Conservation (phyloP, 2,888 invertebrate genomes). For the Drosophila greeni region DNA sequence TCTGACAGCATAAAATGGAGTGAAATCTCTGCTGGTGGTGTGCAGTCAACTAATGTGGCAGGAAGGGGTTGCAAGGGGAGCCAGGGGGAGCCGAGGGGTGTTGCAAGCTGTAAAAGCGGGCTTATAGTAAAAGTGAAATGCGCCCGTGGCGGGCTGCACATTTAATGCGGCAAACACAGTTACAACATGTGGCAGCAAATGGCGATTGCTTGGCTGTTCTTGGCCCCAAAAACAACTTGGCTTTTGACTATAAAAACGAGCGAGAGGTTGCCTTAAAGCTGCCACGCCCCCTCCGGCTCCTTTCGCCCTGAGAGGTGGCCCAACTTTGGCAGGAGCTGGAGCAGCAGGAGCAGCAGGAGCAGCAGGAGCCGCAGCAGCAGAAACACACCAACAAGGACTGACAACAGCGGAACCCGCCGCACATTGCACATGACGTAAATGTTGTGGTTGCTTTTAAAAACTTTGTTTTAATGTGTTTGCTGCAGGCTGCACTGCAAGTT, state of each 20-base stretch:
- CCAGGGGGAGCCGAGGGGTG: not conserved
- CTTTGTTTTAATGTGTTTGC: conserved; percentile 65
- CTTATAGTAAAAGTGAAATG: conserved; percentile 70
- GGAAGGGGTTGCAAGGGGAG: not conserved
- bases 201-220: conserved; percentile 49
- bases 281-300: conserved; percentile 39
- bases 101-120: conserved; percentile 53
- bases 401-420: conserved; percentile 45
- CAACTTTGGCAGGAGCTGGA: conserved; percentile 51
- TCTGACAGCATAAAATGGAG: conserved; percentile 74
- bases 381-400: conserved; percentile 18
- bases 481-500: conserved; percentile 35
- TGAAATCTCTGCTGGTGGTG: conserved; percentile 72
- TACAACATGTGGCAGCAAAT: conserved; percentile 71
- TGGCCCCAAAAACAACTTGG: conserved; percentile 61
- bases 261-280: conserved; percentile 60
- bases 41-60: conserved; percentile 57
- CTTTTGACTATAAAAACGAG: conserved; percentile 64
- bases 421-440: conserved; percentile 61
- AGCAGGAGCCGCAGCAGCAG: conserved; percentile 26
- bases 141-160: conserved; percentile 54
- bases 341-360: conserved; percentile 10
- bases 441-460: conserved; percentile 70
- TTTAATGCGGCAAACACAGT: conserved; percentile 68
- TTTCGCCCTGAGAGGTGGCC: conserved; percentile 8